A percentile compares a stretch with the other conserved stretches of the same genome.
phyloP scores from a whole-genome alignment of 2,888 invertebrate species.

The Chaitophorus viminalis region DNA sequence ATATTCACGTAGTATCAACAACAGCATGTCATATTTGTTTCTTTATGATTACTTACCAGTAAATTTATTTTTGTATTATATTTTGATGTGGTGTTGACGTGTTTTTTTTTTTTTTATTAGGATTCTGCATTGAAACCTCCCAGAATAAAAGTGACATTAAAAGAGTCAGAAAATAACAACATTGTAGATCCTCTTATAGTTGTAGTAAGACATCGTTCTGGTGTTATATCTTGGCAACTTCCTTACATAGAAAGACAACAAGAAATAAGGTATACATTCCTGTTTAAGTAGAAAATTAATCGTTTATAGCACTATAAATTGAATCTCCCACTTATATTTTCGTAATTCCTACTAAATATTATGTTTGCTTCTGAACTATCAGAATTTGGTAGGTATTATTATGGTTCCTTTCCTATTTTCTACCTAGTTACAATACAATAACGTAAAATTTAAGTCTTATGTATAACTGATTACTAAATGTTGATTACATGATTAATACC shows the following conservation, averaged over 20 bases:
- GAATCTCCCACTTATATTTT: background rate
- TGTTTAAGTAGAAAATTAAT: background rate
- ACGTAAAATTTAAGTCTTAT: background rate
- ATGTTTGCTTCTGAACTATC: background rate
- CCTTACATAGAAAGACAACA: conserved; percentile 72
- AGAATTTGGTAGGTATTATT: too few species aligned
- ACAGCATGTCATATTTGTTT: conserved; percentile 70
- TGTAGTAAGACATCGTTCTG: conserved; percentile 79
- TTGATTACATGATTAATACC: background rate
- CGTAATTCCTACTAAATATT: background rate
- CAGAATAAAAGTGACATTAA: conserved; percentile 27
- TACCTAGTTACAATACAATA: background rate
- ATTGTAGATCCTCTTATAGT: conserved; percentile 75
- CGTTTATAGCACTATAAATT: background rate
- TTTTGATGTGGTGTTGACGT: background rate
- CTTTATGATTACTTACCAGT: conserved; percentile 69
- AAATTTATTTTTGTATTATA: background rate
- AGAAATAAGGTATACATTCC: conserved; percentile 63
- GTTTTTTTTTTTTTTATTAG: background rate
- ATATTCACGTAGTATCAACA: conserved; percentile 68
- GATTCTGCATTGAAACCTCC: conserved; percentile 18
- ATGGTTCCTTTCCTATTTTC: background rate
- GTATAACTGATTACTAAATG: background rate
- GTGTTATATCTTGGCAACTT: conserved; percentile 82
- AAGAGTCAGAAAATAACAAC: conserved; percentile 65